These are phyloP conservation scores for Argya squamiceps DNA, from an alignment of 2,797 vertebrate species.

Conservation along the genomic window DNA sequence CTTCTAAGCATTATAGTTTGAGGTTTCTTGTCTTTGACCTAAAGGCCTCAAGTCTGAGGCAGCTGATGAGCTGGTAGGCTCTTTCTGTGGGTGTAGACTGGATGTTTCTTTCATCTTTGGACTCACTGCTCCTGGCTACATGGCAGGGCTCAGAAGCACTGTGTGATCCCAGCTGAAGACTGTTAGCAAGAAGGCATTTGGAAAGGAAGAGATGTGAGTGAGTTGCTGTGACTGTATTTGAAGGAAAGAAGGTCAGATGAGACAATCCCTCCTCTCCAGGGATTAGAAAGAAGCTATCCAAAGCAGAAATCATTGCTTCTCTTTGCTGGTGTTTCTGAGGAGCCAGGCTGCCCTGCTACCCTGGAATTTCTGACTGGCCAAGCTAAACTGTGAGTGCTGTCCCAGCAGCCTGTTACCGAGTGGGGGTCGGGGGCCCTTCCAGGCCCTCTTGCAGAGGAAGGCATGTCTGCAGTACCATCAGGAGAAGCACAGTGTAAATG, in stretches of 20 bases:
- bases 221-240: background rate
- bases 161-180: background rate
- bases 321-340: background rate
- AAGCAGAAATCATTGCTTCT: background rate
- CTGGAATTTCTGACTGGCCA: background rate
- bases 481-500: background rate
- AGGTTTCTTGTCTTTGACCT: background rate
- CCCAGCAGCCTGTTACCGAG: background rate
- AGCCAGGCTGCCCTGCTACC: background rate
- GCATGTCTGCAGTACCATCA: background rate
- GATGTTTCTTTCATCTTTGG: background rate
- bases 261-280: background rate
- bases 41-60: background rate
- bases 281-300: background rate
- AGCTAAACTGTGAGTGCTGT: background rate
- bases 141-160: background rate
- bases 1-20: background rate
- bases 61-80: background rate
- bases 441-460: background rate
- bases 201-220: background rate
- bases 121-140: background rate
- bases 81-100: background rate
- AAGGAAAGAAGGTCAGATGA: background rate
- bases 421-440: background rate
- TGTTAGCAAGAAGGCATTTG: background rate